Base-by-base conservation (phyloP, 2,113 vertebrate genomes). In the Hepsetus odoe region DNA sequence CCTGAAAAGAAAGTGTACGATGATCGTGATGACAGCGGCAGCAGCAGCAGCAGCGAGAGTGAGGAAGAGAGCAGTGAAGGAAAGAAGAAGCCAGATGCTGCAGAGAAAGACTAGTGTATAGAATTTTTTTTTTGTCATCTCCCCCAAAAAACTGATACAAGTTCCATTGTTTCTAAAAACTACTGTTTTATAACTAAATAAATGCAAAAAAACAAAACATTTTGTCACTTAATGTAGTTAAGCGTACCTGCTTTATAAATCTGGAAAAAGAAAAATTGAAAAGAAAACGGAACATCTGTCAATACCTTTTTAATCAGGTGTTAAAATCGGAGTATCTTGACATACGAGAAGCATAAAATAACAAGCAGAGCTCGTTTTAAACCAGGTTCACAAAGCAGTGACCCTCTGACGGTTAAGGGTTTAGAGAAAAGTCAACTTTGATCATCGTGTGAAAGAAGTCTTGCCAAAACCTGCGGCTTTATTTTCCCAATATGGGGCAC, bases 121-220 rank as follows among this genome's bases (percentile, higher is more conserved):
- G 1, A 6, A 9, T 28, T 30, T 32, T 42, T 55, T 55, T 16
- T 53, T 42, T 42, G 18, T n/a, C 33, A 35, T 18, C 18, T 49
- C 2, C 46, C 5, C 16, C 4, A 1, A 4, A 32, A 24, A 42
- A 46, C 59, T 32, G 59, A 61, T 26, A 56, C 44, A 44, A 72
- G n/a, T n/a, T 35, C 73, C 1, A 4, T 18, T 30, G 4, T 16
- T n/a, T 42, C 26, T 38, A 28, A 11, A 44, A 56, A 33, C 1
- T 56, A 33, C 82, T 55, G 42, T 77, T 79, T 82, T 73, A 35
- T 72, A 77, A 69, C 22, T 59, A 82, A 82, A 84, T 82, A 76
- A 84, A 84, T 58, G 49, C 28, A 58, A 10, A 20, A 81, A 51
- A 64, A 64, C 64, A 58, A 2, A 16, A 80, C 32, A n/a, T 42